Evolutionary conservation across 2,888 invertebrate genomes (phyloP).

Genomic region (Helobdella robusta): DNA sequence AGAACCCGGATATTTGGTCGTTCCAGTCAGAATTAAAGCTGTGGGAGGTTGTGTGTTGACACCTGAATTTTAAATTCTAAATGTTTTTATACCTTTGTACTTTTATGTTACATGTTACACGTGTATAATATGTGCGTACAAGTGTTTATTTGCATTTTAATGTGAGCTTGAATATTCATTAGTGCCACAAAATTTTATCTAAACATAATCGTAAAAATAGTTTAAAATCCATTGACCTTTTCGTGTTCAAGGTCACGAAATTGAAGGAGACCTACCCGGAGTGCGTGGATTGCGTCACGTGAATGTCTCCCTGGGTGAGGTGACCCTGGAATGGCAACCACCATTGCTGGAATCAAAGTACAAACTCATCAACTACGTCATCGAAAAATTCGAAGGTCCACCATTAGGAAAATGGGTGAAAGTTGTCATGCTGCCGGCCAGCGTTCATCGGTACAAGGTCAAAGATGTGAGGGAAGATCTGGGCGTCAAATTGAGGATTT

Average conservation of each 20-base stretch:
- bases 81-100: too few species aligned
- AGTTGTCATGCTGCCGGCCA: slow-evolving; percentile 31
- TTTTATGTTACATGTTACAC: neutral
- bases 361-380: slow-evolving; percentile 41
- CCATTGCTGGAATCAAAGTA: slow-evolving; percentile 49
- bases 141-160: too few species aligned
- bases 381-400: slow-evolving; percentile 42
- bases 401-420: slow-evolving; percentile 28
- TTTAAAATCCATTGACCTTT: neutral
- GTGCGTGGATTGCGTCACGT: slow-evolving; percentile 40
- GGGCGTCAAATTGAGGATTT: slow-evolving; percentile 44
- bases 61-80: neutral
- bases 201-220: too few species aligned
- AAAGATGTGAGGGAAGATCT: slow-evolving; percentile 54
- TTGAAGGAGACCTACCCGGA: slow-evolving; percentile 26
- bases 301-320: slow-evolving; percentile 41
- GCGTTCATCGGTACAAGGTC: slow-evolving; percentile 36
- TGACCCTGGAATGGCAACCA: slow-evolving; percentile 60
- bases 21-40: slow-evolving; percentile 62
- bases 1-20: slow-evolving; percentile 66
- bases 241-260: neutral
- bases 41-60: slow-evolving; percentile 27
- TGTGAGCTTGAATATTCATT: too few species aligned
- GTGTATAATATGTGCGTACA: neutral
- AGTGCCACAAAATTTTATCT: too few species aligned